These are phyloP conservation scores for Caenorhabditis macrosperma DNA, from an alignment of 2,888 invertebrate genomes.

Conservation along the genomic window DNA sequence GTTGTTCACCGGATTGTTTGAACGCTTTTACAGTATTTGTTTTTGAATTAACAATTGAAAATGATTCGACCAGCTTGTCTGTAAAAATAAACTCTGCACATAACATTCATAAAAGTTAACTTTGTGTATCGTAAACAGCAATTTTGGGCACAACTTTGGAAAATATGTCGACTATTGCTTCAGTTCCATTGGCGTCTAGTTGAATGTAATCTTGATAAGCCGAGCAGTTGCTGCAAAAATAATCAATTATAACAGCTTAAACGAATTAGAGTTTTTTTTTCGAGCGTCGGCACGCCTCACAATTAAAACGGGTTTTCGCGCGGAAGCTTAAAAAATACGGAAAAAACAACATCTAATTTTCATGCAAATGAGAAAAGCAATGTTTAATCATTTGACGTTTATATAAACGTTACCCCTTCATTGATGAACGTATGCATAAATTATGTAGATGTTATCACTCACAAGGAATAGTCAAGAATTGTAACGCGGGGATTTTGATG, in stretches of 20 bases:
- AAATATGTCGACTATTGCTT: constrained; percentile 65
- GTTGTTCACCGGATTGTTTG: constrained; percentile 45
- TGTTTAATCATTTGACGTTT: no score
- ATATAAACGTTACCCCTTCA: no score
- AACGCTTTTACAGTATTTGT: constrained; percentile 61
- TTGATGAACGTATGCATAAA: no score
- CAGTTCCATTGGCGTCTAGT: constrained; percentile 62
- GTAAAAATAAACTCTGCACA: neutral
- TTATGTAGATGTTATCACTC: no score
- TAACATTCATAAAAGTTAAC: constrained; percentile 14
- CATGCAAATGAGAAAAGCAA: no score
- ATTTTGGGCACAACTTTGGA: constrained; percentile 39
- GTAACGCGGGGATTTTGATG: no score
- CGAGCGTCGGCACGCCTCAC: no score
- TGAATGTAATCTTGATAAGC: constrained; percentile 67
- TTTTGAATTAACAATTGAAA: constrained; percentile 56
- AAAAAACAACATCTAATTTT: no score
- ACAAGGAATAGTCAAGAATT: no score
- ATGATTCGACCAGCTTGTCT: constrained; percentile 45
- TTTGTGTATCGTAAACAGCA: constrained; percentile 31
- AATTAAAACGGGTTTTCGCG: no score
- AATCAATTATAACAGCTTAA: neutral
- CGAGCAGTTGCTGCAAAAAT: constrained; percentile 59
- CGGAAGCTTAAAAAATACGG: no score
- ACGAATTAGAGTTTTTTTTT: neutral